phyloP scores from a whole-genome alignment of 2,113 vertebrate genomes.

The Cyphomyrus discorhynchus region DNA sequence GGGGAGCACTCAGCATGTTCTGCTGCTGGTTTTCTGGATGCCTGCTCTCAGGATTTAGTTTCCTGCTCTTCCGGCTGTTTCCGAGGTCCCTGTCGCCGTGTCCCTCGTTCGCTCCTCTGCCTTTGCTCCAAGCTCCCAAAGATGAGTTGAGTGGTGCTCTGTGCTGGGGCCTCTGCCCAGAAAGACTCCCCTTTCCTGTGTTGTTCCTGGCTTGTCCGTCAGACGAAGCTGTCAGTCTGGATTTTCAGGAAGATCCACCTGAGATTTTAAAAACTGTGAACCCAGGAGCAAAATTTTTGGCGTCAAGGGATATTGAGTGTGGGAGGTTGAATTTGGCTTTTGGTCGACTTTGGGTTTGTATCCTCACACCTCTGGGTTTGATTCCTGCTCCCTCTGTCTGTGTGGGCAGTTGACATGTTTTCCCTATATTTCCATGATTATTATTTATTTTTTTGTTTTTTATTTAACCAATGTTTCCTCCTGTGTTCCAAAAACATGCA shows the following conservation, averaged over 20 bases:
- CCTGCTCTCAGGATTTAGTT: background rate
- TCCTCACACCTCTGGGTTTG: background rate
- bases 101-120: no score
- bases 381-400: background rate
- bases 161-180: background rate
- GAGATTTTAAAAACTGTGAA: background rate
- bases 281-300: background rate
- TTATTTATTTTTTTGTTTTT: no score
- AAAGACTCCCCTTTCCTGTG: background rate
- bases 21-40: background rate
- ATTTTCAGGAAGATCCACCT: background rate
- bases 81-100: background rate
- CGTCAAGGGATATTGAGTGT: background rate
- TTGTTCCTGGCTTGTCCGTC: background rate
- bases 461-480: no score
- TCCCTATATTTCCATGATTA: no score
- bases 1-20: background rate
- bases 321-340: background rate
- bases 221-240: background rate
- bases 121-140: background rate
- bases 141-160: background rate
- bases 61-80: background rate
- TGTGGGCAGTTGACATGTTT: background rate
- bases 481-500: no score
- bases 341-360: background rate